A percentile compares a stretch with the other conserved stretches of the same genome.
Evolutionary conservation across 2,888 invertebrate genomes (phyloP).

Genomic region (Amblyteles armatorius): DNA sequence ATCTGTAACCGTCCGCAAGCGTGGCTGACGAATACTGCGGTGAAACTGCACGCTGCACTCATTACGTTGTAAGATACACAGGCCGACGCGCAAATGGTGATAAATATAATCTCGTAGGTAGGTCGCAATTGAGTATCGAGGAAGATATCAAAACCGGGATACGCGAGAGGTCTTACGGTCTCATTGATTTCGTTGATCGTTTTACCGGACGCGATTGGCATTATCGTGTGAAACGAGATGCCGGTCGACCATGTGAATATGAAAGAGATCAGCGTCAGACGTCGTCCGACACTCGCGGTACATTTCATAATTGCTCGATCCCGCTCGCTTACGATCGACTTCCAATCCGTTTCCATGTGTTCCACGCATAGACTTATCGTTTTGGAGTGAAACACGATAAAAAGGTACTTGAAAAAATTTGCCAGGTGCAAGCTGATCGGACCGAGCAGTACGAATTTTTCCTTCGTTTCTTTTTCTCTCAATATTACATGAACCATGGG

Average conservation of each 20-base stretch:
- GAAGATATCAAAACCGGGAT: slow-evolving; percentile 63
- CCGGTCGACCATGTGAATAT: slow-evolving; percentile 66
- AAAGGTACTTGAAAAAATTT: slow-evolving; percentile 42
- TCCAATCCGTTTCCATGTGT: slow-evolving; percentile 70
- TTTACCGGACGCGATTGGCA: slow-evolving; percentile 55
- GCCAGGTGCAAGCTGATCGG: slow-evolving; percentile 44
- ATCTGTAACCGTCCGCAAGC: slow-evolving; percentile 70
- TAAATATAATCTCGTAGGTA: slow-evolving; percentile 66
- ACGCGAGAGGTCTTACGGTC: slow-evolving; percentile 46
- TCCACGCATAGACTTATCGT: slow-evolving; percentile 61
- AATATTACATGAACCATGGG: not conserved
- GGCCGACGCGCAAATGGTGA: slow-evolving; percentile 56
- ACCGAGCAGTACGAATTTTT: slow-evolving; percentile 40
- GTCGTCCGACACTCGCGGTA: slow-evolving; percentile 44
- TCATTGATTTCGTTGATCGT: slow-evolving; percentile 33
- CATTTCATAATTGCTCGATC: slow-evolving; percentile 66
- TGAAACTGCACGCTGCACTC: slow-evolving; percentile 51
- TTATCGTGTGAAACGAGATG: slow-evolving; percentile 53
- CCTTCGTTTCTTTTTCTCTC: not conserved
- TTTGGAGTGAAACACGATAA: slow-evolving; percentile 27
- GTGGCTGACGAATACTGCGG: not conserved
- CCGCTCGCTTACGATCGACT: not conserved
- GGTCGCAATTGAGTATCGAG: slow-evolving; percentile 67
- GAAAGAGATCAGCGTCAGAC: slow-evolving; percentile 64
- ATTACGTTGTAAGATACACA: slow-evolving; percentile 50